Conservation (phyloP, 2,797 vertebrate species). For the Leuciscus waleckii region DNA sequence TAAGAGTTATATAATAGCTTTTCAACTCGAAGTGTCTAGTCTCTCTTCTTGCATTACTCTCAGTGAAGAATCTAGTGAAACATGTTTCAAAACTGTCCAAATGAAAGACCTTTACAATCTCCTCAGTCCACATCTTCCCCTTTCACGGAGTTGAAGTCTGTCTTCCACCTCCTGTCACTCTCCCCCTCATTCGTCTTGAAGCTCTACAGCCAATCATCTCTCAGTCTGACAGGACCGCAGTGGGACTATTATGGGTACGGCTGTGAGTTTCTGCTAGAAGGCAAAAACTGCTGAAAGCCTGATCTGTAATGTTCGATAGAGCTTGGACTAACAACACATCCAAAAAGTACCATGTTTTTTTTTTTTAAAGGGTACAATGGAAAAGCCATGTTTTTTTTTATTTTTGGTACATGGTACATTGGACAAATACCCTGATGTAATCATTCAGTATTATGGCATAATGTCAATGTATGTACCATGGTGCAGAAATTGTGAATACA, state of each 20-base stretch:
- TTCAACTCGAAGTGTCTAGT: slow-evolving; percentile 23
- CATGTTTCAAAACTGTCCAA: slow-evolving; percentile 37
- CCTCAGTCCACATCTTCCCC: slow-evolving; percentile 24
- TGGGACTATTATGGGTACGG: slow-evolving; percentile 31
- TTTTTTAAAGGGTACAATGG: too few relatives aligned
- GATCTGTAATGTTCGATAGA: background rate
- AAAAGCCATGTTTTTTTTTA: background rate
- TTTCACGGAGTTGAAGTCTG: slow-evolving; percentile 11
- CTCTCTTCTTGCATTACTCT: slow-evolving; percentile 1
- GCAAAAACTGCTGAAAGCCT: slow-evolving; percentile 31
- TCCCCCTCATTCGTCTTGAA: background rate
- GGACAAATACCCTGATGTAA: background rate
- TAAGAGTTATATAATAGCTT: slow-evolving; percentile 41
- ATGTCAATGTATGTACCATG: background rate
- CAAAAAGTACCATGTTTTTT: background rate
- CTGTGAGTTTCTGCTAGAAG: slow-evolving; percentile 18
- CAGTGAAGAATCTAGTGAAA: slow-evolving; percentile 32
- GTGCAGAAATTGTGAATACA: background rate
- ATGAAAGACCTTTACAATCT: slow-evolving; percentile 39
- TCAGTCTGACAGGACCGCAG: slow-evolving; percentile 33
- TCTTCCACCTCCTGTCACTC: slow-evolving; percentile 13
- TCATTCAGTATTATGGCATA: background rate
- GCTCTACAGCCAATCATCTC: slow-evolving; percentile 39
- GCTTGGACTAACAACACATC: slow-evolving; percentile 2
- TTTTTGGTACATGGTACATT: background rate